Evolutionary conservation across 1,140 invertebrate species (phyloP), one percentile per base, ranked within the genome.

Genomic region (Listronotus oregonensis): DNA sequence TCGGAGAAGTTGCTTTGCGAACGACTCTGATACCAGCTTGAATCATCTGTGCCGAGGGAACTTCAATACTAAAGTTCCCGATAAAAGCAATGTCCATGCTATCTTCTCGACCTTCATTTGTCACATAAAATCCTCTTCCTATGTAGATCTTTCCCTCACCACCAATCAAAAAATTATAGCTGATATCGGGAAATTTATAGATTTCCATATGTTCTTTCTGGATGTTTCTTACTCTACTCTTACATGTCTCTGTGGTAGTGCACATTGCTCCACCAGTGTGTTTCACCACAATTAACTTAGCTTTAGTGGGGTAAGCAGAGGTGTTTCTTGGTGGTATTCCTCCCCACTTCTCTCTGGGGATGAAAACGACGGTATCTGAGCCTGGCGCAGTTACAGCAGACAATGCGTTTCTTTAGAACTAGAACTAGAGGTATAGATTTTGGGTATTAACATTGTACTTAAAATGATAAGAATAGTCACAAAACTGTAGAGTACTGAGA

Each of bases 121-220:
- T 73, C 0, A 73, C 68, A 55, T 82, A 78, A 86, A 85, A 90
- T 0, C 85, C 87, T 17, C 87, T 77, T 0, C 84, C 87, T 67
- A 84, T 84, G 72, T 88, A 89, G 3, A 87, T 81, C 4, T 82
- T 79, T 0, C 85, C 87, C 66, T 90, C 88, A 46, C 86, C 87
- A 11, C 87, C 88, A 49, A 90, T 82, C 44, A 88, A 62, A 71
- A 91, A 91, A 74, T 85, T 91, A 71, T 87, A 89, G 27, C 82
- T 81, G 71, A 78, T 81, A 63, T 83, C 81, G 3, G 78, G 73
- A 10, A 75, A 70, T 31, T 51, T 50, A 32, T 75, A 65, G 0
- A 83, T 84, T 2, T 73, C 68, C 40, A 80, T 73, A 11, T 79
- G 73, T 9, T 68, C 64, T 32, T 73, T 71, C 74, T 83, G 82